Conservation (phyloP, 1,140 invertebrate species). For the Lethocerus indicus region DNA sequence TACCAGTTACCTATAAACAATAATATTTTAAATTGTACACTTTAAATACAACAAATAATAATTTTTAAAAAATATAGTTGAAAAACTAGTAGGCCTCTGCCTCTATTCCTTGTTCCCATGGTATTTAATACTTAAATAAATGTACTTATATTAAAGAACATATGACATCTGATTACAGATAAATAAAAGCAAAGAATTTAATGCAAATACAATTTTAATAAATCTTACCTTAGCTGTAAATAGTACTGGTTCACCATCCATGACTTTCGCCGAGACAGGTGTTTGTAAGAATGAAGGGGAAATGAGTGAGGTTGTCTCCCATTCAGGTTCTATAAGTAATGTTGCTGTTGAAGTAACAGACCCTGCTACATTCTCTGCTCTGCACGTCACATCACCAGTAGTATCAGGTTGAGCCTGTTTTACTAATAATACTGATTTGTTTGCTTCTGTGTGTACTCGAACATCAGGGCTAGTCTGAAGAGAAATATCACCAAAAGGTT, state of each 20-base stretch:
- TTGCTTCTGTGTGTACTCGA: constrained; percentile 53
- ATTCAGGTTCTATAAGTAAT: constrained; percentile 44
- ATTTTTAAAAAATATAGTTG: not conserved
- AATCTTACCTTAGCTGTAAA: constrained; percentile 49
- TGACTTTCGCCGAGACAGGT: constrained; percentile 56
- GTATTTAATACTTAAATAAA: too few species aligned
- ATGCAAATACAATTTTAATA: not conserved
- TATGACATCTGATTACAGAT: too few species aligned
- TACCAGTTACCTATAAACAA: constrained; percentile 34
- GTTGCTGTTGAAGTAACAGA: constrained; percentile 68
- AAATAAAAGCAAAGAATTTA: not conserved
- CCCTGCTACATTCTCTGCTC: constrained; percentile 73
- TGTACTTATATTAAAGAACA: not conserved
- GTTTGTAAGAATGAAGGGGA: constrained; percentile 58
- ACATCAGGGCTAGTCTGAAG: constrained; percentile 41
- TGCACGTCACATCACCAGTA: constrained; percentile 65
- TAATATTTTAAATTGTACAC: not conserved
- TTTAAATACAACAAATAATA: not conserved
- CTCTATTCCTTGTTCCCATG: too few species aligned
- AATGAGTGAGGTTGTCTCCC: constrained; percentile 36
- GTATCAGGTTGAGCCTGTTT: constrained; percentile 53
- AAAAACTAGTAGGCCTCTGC: not conserved
- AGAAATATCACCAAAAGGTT: not conserved
- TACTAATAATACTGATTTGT: constrained; percentile 64
- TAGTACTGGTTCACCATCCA: constrained; percentile 80